A percentile compares a stretch with the other conserved stretches of the same genome.
Conservation (phyloP, 2,113 vertebrate species). For the Microcebus tavaratra region DNA sequence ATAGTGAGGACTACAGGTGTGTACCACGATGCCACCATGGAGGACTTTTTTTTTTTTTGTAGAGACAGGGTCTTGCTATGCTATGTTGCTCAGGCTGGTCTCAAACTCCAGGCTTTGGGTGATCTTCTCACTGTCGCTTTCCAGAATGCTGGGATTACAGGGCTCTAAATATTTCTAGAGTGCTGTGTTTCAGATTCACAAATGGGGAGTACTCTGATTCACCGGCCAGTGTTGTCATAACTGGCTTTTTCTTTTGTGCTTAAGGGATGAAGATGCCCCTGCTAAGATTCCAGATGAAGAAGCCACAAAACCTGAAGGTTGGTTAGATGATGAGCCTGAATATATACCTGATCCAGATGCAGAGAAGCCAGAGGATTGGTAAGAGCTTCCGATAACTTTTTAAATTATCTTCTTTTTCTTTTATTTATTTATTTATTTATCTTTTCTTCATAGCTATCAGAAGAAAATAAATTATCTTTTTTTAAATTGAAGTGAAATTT, state of each 20-base stretch:
- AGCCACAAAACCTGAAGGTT: slow-evolving; percentile 96
- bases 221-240: background rate
- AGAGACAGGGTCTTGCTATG: too few relatives aligned
- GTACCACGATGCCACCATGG: too few relatives aligned
- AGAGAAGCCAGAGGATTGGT: slow-evolving; percentile 97
- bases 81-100: too few relatives aligned
- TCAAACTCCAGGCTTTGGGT: too few relatives aligned
- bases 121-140: too few relatives aligned
- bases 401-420: background rate
- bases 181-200: background rate
- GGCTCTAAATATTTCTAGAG: background rate
- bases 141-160: too few relatives aligned
- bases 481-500: background rate
- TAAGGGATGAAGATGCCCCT: slow-evolving; percentile 97
- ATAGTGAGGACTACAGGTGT: too few relatives aligned
- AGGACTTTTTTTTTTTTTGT: too few relatives aligned
- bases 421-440: background rate
- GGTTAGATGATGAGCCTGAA: slow-evolving; percentile 96
- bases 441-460: background rate
- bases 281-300: slow-evolving; percentile 94
- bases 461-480: too few relatives aligned
- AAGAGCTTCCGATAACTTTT: slow-evolving; percentile 38
- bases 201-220: background rate
- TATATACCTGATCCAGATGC: slow-evolving; percentile 96
- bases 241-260: background rate